A percentile compares a stretch with the other conserved stretches of the same genome.
Evolutionary conservation across 2,797 vertebrate species (phyloP).

Genomic region (Hoplostethus mediterraneus): DNA sequence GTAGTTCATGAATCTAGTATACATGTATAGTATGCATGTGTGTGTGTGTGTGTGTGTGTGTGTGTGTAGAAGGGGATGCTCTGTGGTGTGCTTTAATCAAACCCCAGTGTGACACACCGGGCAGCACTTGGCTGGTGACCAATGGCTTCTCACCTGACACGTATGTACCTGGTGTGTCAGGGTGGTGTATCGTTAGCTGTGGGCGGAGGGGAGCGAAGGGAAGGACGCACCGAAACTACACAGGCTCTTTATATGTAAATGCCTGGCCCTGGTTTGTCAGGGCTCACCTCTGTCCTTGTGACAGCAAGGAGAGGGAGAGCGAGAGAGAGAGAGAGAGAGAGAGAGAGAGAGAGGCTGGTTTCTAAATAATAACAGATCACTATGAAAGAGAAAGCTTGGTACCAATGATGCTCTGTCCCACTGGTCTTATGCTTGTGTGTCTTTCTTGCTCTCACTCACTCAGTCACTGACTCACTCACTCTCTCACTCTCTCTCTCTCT

Average conservation of each 20-base stretch:
- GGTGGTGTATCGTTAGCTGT: constrained; percentile 70
- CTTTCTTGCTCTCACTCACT: background rate
- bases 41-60: constrained; percentile 24
- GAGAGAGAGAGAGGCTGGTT: constrained; percentile 9
- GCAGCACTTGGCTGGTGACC: constrained; percentile 64
- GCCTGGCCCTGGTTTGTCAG: constrained; percentile 73
- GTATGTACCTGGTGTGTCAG: constrained; percentile 45
- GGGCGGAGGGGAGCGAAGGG: constrained; percentile 34
- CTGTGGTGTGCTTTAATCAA: constrained; percentile 57
- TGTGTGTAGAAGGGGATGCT: constrained; percentile 21
- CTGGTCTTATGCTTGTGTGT: too few relatives aligned
- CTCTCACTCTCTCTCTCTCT: background rate
- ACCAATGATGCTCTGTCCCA: too few relatives aligned
- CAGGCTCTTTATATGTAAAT: constrained; percentile 79
- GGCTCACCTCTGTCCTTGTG: constrained; percentile 75
- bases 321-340: constrained; percentile 55
- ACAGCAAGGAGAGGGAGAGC: constrained; percentile 66
- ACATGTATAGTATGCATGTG: constrained; percentile 14
- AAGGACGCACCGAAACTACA: constrained; percentile 53
- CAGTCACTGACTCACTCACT: background rate
- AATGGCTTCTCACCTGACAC: constrained; percentile 68
- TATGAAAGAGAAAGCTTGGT: too few relatives aligned
- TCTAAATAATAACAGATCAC: too few relatives aligned
- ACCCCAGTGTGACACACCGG: constrained; percentile 38
- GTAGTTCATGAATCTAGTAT: background rate